Base-by-base conservation (phyloP, 2,888 invertebrate species). In the Calameuta pallipes region DNA sequence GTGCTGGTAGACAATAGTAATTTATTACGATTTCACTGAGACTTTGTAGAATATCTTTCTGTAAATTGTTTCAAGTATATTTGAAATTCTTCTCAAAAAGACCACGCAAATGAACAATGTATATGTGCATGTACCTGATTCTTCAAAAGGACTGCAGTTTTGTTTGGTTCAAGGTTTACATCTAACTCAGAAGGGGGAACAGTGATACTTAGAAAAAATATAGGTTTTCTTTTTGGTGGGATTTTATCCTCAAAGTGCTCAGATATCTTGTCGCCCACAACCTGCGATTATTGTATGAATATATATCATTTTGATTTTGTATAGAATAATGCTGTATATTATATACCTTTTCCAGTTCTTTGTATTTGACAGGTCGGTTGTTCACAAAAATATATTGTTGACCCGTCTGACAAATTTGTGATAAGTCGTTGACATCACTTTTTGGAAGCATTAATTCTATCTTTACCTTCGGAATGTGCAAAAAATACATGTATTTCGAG, bases 101-200 rank as follows among this genome's bases (percentile, higher is more conserved):
- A 56, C 23, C 56, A 15, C 1, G 15, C 6, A 41, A 15, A 4
- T 15, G 4, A 15, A 41, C 1, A 23, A 56, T 23, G 56, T 9
- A 9, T 23, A 56, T 23, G 41, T 13, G 15, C 12, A 31, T 31
- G 77, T 89, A 93, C 94, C 91, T 93, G 90, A 82, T 93, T 89
- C 73, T 92, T 92, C 2, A 94, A 87, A 71, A 93, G 86, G 69
- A 94, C 92, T 84, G 89, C 91, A 69, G 93, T 93, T 89, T 94
- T 94, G 88, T 94, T 94, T 3, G 94, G 94, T 80, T 94, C 94
- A 73, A 94, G 84, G 89, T 94, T 94, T 68, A 94, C 92, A 89
- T 94, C 94, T 36, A 94, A 82, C 33, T 92, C 89, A 36, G 87
- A 84, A 12, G 93, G 86, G 30, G 93, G 91, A 4, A 93, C 83